Conservation (phyloP, 2,888 invertebrate species). For the Lissonota sp. region DNA sequence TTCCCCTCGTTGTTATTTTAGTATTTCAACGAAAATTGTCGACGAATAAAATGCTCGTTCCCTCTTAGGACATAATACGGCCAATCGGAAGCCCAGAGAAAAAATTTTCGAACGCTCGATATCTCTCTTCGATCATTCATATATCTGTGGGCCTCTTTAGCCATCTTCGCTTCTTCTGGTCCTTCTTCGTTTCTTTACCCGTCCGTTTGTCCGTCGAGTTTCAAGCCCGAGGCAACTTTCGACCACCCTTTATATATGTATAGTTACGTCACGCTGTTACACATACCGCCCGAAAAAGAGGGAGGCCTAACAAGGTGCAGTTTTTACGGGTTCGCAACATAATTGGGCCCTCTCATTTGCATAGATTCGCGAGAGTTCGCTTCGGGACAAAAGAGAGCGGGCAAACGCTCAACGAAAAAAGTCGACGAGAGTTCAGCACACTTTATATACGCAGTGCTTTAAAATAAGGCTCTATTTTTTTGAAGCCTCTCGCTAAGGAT, state of each 20-base stretch:
- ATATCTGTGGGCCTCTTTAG: slow-evolving; percentile 19
- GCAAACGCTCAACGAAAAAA: slow-evolving; percentile 27
- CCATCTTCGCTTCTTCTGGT: slow-evolving; percentile 4
- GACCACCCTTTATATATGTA: slow-evolving; percentile 66
- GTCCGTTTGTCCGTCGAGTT: slow-evolving; percentile 63
- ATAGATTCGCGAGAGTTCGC: slow-evolving; percentile 74
- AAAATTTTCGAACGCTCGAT: slow-evolving; percentile 31
- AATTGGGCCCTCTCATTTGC: slow-evolving; percentile 81
- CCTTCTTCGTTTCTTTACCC: slow-evolving; percentile 30
- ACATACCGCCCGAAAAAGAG: slow-evolving; percentile 60
- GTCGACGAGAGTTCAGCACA: slow-evolving; percentile 29
- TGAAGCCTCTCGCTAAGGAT: too few relatives aligned
- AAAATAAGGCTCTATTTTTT: too few relatives aligned
- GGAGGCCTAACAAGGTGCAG: slow-evolving; percentile 78
- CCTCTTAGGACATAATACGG: not conserved
- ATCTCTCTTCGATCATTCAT: slow-evolving; percentile 47
- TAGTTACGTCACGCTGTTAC: slow-evolving; percentile 74
- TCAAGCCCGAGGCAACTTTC: slow-evolving; percentile 57
- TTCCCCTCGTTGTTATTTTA: not conserved
- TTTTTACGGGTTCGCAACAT: slow-evolving; percentile 79
- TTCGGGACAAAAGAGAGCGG: slow-evolving; percentile 34
- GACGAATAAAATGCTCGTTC: not conserved
- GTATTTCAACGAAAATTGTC: not conserved
- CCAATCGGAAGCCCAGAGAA: slow-evolving; percentile 29
- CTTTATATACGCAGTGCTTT: too few relatives aligned